A percentile compares a stretch with the other conserved stretches of the same genome.
Conservation (phyloP, 2,113 vertebrate genomes). For the Turdus rufiventris region DNA sequence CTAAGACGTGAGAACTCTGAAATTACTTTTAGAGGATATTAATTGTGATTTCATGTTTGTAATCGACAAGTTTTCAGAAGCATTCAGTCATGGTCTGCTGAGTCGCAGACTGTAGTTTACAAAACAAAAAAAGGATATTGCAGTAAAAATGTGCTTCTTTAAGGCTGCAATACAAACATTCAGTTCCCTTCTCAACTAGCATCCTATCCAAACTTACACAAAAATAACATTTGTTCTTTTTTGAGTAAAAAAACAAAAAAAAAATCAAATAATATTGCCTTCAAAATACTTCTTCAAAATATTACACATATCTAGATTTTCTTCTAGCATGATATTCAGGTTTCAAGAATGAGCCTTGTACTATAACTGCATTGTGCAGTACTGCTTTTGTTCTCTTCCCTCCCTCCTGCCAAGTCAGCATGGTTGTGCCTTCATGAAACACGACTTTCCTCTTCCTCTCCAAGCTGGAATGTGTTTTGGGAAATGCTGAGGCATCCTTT, state of each 20-base stretch:
- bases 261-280: constrained; percentile 74
- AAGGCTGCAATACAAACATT: constrained; percentile 79
- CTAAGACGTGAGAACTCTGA: constrained; percentile 81
- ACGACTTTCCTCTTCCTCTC: constrained; percentile 65
- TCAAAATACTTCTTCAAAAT: constrained; percentile 74
- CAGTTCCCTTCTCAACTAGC: constrained; percentile 68
- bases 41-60: constrained; percentile 87
- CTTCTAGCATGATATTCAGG: constrained; percentile 83
- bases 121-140: constrained; percentile 74
- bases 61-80: constrained; percentile 85
- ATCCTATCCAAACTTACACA: constrained; percentile 68
- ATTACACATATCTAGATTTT: constrained; percentile 78
- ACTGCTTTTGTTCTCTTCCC: constrained; percentile 64
- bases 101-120: constrained; percentile 79
- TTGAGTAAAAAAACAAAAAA: constrained; percentile 55
- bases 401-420: constrained; percentile 76
- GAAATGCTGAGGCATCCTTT: constrained; percentile 50
- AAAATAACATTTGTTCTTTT: constrained; percentile 54
- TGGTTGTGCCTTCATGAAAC: constrained; percentile 81
- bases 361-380: constrained; percentile 71
- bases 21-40: constrained; percentile 86
- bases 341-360: constrained; percentile 82
- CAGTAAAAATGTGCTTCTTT: constrained; percentile 80
- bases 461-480: constrained; percentile 42
- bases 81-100: constrained; percentile 82